These are phyloP conservation scores for Silurus meridionalis DNA, from an alignment of 2,113 vertebrate genomes.

Conservation along the genomic window DNA sequence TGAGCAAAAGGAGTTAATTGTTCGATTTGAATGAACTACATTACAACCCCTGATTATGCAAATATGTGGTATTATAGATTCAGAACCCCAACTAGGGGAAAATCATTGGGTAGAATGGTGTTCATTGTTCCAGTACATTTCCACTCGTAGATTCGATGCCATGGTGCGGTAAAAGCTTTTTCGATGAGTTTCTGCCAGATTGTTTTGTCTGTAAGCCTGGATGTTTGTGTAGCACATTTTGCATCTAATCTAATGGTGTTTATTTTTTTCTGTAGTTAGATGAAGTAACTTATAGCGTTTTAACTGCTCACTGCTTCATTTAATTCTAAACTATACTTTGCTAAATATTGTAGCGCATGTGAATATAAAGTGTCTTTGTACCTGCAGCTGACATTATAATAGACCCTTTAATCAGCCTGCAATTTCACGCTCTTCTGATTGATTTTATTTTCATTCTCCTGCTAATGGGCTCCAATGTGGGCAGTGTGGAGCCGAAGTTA, in stretches of 20 bases:
- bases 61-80: background rate
- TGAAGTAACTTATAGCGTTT: background rate
- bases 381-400: background rate
- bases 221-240: background rate
- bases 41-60: background rate
- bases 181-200: background rate
- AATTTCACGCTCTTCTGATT: background rate
- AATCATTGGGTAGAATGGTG: background rate
- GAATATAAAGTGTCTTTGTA: background rate
- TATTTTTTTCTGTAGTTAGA: background rate
- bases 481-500: background rate
- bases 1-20: background rate
- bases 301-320: background rate
- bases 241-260: background rate
- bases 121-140: background rate
- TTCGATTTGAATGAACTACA: background rate
- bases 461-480: background rate
- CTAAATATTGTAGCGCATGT: background rate
- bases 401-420: constrained; percentile 12
- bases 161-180: background rate
- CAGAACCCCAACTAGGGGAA: background rate
- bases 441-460: constrained; percentile 18
- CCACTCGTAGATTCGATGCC: background rate
- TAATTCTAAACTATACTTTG: background rate
- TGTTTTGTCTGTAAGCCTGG: background rate